These are phyloP conservation scores for Andrena flavipes DNA, from an alignment of 2,888 invertebrate species.

Conservation along the genomic window DNA sequence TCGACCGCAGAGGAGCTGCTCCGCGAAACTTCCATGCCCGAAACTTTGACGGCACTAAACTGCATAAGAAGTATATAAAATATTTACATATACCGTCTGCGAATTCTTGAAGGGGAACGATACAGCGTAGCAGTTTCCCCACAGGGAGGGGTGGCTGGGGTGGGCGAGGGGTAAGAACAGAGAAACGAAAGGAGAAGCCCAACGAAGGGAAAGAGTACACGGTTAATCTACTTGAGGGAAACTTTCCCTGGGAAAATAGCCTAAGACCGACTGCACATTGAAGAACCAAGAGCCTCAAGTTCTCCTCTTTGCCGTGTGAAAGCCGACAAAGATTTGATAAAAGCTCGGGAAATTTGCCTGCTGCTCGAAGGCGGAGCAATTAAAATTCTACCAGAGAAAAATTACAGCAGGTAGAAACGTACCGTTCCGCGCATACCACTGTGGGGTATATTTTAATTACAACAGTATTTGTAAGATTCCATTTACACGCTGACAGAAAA, in stretches of 20 bases:
- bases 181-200: neutral
- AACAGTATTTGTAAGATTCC: too few relatives aligned
- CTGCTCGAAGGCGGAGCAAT: neutral
- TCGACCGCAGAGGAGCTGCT: neutral
- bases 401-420: too few relatives aligned
- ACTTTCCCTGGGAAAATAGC: slow-evolving; percentile 10
- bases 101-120: slow-evolving; percentile 2
- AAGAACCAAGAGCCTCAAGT: neutral
- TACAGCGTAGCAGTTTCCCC: too few relatives aligned
- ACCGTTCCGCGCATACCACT: neutral
- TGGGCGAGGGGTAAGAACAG: too few relatives aligned
- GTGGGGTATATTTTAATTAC: neutral
- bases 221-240: slow-evolving; percentile 29
- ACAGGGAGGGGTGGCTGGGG: too few relatives aligned
- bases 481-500: too few relatives aligned
- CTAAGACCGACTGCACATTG: neutral
- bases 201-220: slow-evolving; percentile 5
- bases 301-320: neutral
- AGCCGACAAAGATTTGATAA: neutral
- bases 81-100: neutral
- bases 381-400: neutral
- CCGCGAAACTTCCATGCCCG: neutral
- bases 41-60: neutral
- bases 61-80: slow-evolving; percentile 13
- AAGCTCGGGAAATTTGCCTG: neutral